These are phyloP conservation scores for Lagorchestes hirsutus DNA, from an alignment of 2,797 vertebrate genomes.

Conservation along the genomic window DNA sequence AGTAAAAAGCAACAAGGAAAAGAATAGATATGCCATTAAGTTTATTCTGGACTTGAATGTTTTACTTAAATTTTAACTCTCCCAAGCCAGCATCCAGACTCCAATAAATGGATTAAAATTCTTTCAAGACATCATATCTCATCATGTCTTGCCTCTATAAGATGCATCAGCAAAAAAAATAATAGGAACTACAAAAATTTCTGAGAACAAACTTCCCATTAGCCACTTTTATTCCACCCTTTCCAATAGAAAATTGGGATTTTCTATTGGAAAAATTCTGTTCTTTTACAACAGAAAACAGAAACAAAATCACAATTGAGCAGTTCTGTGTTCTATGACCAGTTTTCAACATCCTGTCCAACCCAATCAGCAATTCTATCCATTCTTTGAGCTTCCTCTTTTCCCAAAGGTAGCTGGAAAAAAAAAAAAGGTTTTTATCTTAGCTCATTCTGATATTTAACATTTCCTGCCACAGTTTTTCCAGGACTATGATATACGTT, in stretches of 20 bases:
- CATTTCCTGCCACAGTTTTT: neutral
- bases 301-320: neutral
- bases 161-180: neutral
- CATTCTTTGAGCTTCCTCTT: neutral
- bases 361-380: neutral
- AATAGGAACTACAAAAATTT: neutral
- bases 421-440: neutral
- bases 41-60: neutral
- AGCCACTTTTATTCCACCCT: neutral
- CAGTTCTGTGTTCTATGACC: neutral
- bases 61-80: neutral
- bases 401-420: neutral
- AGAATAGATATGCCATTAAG: neutral
- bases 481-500: neutral
- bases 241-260: neutral
- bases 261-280: neutral
- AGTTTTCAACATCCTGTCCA: neutral
- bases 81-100: neutral
- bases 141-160: neutral
- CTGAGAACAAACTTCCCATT: neutral
- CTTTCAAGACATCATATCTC: neutral
- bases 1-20: neutral
- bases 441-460: neutral
- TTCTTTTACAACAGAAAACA: neutral
- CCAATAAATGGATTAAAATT: neutral